phyloP scores from a whole-genome alignment of 2,113 vertebrate genomes.

The Catagonus wagneri region DNA sequence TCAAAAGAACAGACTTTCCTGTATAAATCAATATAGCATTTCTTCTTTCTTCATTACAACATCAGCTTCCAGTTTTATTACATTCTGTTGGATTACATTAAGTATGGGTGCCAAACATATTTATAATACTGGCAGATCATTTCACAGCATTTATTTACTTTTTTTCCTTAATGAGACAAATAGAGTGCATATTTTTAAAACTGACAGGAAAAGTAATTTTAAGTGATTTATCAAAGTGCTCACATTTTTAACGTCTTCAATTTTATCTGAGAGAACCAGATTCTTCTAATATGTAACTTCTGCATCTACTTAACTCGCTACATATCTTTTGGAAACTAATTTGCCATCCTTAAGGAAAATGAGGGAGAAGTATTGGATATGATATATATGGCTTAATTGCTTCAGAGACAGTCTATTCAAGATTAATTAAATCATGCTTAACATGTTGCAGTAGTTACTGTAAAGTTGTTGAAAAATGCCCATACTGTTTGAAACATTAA shows the following conservation, averaged over 20 bases:
- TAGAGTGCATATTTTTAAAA: not conserved
- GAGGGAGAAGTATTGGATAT: not conserved
- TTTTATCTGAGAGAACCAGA: constrained; percentile 38
- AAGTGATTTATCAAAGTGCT: constrained; percentile 24
- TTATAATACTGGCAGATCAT: not conserved
- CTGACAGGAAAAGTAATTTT: constrained; percentile 1
- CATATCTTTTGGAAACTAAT: constrained; percentile 17
- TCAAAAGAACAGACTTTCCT: not conserved
- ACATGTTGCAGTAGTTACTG: constrained; percentile 1
- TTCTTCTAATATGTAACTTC: not conserved
- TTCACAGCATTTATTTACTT: not conserved
- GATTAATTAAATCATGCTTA: constrained; percentile 50
- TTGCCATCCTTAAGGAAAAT: constrained; percentile 13
- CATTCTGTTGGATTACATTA: not conserved
- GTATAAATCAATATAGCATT: constrained; percentile 49
- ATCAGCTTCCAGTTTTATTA: constrained; percentile 20
- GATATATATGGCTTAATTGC: not conserved
- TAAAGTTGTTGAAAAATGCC: not conserved
- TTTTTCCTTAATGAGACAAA: constrained; percentile 1
- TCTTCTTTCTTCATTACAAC: constrained; percentile 61
- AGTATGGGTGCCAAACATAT: not conserved
- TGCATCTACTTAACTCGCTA: constrained; percentile 26
- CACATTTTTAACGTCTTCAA: not conserved
- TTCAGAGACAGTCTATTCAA: constrained; percentile 8
- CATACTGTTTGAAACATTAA: constrained; percentile 8